phyloP scores from a whole-genome alignment of 2,113 vertebrate species.

The Cottus gobio region DNA sequence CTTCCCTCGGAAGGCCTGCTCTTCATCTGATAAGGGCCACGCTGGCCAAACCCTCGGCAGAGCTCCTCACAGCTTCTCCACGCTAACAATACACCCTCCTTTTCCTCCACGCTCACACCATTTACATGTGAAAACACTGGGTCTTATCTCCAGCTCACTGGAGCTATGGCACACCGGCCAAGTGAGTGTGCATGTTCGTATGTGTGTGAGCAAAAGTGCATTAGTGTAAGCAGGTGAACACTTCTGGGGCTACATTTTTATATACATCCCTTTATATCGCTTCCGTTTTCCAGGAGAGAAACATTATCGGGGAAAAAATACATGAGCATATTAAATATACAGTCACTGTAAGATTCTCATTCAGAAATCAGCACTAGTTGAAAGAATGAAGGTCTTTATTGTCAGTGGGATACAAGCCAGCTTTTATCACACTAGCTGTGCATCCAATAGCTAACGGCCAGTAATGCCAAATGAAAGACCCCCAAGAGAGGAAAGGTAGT shows the following conservation, averaged over 20 bases:
- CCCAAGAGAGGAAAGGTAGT: constrained; percentile 55
- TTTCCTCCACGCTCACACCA: constrained; percentile 64
- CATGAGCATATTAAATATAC: constrained; percentile 16
- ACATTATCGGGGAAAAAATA: background rate
- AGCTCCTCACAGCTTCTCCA: constrained; percentile 70
- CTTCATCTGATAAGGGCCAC: constrained; percentile 83
- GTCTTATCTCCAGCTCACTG: constrained; percentile 80
- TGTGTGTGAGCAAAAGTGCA: constrained; percentile 41
- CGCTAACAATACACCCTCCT: constrained; percentile 72
- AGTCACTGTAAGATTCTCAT: constrained; percentile 10
- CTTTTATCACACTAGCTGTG: constrained; percentile 48
- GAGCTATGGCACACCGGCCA: constrained; percentile 72
- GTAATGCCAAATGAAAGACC: constrained; percentile 53
- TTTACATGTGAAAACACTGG: constrained; percentile 84
- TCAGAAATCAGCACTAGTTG: constrained; percentile 15
- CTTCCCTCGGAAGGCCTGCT: constrained; percentile 76
- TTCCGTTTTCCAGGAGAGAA: background rate
- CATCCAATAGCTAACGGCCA: constrained; percentile 24
- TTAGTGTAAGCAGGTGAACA: constrained; percentile 21
- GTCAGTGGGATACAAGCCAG: constrained; percentile 40
- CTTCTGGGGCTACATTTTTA: constrained; percentile 26
- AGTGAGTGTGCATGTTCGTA: constrained; percentile 42
- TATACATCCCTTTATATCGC: constrained; percentile 15
- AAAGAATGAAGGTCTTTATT: constrained; percentile 35
- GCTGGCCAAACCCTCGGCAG: constrained; percentile 70